phyloP scores from a whole-genome alignment of 2,113 vertebrate species.

The Ahaetulla prasina region DNA sequence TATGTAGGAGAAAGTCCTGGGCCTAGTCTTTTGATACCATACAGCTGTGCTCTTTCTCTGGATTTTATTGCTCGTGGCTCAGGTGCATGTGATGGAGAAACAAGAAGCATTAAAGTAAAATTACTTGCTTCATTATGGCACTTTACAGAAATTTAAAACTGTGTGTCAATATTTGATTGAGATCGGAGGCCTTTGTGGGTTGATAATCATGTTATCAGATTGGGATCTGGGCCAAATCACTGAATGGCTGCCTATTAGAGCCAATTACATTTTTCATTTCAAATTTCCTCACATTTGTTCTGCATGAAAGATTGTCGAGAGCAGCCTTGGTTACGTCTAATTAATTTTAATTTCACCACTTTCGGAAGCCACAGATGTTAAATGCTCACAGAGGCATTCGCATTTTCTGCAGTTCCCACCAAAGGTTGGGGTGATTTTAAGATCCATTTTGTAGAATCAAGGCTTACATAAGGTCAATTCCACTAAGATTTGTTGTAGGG shows the following conservation, averaged over 20 bases:
- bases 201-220: conserved; percentile 18
- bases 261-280: conserved; percentile 52
- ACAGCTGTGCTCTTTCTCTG: conserved; percentile 16
- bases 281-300: conserved; percentile 57
- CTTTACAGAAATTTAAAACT: conserved; percentile 26
- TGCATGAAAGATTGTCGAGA: conserved; percentile 46
- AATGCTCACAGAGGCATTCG: conserved; percentile 56
- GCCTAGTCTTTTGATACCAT: neutral
- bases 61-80: conserved; percentile 34
- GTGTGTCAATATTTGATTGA: conserved; percentile 29
- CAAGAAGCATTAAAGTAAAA: conserved; percentile 32
- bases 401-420: conserved; percentile 57
- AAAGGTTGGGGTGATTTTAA: conserved; percentile 48
- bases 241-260: conserved; percentile 20
- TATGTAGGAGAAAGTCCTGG: conserved; percentile 21
- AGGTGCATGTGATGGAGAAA: conserved; percentile 29
- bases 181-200: neutral
- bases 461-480: conserved; percentile 54
- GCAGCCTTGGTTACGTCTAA: conserved; percentile 61
- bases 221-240: conserved; percentile 12
- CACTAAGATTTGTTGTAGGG: conserved; percentile 11
- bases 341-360: conserved; percentile 67
- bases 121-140: neutral
- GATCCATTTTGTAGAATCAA: conserved; percentile 40
- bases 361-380: conserved; percentile 64